Percentiles rank a stretch among this genome's conserved stretches.
Evolutionary conservation across 2,113 vertebrate genomes (phyloP).

Genomic region (Leucopsar rothschildi): DNA sequence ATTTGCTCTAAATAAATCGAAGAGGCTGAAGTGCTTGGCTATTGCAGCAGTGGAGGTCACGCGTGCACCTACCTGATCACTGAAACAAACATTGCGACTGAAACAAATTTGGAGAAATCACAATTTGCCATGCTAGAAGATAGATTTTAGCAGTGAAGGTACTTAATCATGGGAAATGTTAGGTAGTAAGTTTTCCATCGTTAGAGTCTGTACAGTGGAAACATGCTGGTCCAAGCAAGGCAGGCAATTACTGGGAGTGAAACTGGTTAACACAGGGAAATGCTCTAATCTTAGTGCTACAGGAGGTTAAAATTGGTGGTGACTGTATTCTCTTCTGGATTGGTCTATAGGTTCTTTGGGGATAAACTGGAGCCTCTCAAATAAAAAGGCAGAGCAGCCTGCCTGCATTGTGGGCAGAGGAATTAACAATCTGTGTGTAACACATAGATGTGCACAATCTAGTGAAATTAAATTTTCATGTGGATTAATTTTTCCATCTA

Average conservation of each 20-base stretch:
- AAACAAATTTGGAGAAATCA: not conserved
- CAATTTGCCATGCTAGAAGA: not conserved
- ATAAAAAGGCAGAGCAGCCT: not conserved
- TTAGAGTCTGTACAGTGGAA: not conserved
- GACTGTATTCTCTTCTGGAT: not conserved
- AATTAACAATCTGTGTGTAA: not conserved
- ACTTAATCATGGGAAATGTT: not conserved
- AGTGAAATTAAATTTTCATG: not conserved
- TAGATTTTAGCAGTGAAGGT: not conserved
- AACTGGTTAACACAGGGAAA: not conserved
- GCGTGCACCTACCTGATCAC: not conserved
- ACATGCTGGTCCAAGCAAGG: not conserved
- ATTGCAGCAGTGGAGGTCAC: not conserved
- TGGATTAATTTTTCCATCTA: not conserved
- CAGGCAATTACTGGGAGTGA: not conserved
- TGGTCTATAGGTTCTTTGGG: not conserved
- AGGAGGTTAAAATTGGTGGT: not conserved
- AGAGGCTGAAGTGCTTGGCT: not conserved
- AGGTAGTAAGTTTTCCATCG: not conserved
- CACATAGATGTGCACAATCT: not conserved
- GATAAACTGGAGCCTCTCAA: not conserved
- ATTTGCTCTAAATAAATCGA: not conserved
- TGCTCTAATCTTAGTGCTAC: not conserved
- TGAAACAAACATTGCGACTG: not conserved
- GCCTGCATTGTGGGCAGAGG: not conserved